phyloP scores from a whole-genome alignment of 2,888 invertebrate species.

The Drosophila eohydei region DNA sequence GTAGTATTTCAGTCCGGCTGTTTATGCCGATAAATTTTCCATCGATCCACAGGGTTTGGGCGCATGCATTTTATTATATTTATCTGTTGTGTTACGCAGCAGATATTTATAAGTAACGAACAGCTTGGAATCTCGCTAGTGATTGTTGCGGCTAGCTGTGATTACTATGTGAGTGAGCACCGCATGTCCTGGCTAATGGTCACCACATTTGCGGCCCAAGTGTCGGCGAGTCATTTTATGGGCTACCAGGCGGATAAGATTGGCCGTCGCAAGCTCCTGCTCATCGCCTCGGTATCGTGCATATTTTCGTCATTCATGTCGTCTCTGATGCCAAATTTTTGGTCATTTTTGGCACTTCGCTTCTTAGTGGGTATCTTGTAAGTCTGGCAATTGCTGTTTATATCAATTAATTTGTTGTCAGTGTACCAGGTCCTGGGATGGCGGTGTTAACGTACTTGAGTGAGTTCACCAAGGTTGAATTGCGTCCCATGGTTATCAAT shows the following conservation, averaged over 20 bases:
- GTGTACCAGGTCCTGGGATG: conserved; percentile 33
- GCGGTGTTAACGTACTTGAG: conserved; percentile 36
- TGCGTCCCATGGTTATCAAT: conserved; percentile 29
- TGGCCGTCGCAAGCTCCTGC: conserved; percentile 33
- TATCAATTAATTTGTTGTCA: conserved; percentile 4
- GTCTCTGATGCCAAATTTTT: conserved; percentile 47
- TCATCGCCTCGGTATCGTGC: conserved; percentile 4
- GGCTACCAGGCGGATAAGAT: conserved; percentile 45
- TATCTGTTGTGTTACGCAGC: conserved; percentile 13
- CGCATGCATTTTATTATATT: conserved; percentile 38
- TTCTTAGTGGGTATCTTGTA: conserved; percentile 36
- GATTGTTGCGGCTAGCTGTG: conserved; percentile 33
- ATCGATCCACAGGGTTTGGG: conserved; percentile 40
- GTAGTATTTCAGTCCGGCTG: too few relatives aligned
- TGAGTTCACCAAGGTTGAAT: conserved; percentile 36
- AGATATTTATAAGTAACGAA: conserved; percentile 42
- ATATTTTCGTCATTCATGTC: conserved; percentile 27
- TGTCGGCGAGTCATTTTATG: conserved; percentile 29
- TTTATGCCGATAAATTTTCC: neutral
- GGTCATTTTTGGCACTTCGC: conserved; percentile 37
- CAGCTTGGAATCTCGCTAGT: conserved; percentile 34
- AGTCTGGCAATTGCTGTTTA: conserved; percentile 8
- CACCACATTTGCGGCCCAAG: conserved; percentile 22
- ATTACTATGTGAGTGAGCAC: conserved; percentile 24
- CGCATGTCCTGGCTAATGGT: conserved; percentile 39